A percentile compares a stretch with the other conserved stretches of the same genome.
Evolutionary conservation across 2,888 invertebrate genomes (phyloP).

Genomic region (Tenthredo mesomela): DNA sequence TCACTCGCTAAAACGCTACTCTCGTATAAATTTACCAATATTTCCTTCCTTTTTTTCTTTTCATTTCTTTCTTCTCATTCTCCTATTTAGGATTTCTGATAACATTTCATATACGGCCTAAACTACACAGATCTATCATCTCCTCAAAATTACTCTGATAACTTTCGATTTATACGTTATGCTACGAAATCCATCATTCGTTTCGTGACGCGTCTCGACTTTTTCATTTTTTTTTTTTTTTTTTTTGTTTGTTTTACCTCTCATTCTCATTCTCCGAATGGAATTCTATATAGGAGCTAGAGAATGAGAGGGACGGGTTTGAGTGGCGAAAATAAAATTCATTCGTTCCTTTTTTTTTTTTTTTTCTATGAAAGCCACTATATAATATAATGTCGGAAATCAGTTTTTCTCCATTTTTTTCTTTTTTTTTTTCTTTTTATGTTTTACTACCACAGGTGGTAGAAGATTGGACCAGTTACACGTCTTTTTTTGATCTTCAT

Average conservation of each 20-base stretch:
- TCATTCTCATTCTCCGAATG: neutral
- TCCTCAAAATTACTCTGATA: neutral
- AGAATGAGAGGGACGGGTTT: neutral
- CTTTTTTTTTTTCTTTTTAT: neutral
- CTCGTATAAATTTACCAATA: neutral
- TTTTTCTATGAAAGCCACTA: neutral
- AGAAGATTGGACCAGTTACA: conserved; percentile 22
- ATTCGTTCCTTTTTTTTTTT: neutral
- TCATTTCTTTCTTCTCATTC: neutral
- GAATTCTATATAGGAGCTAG: neutral
- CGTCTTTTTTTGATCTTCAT: neutral
- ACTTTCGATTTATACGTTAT: neutral
- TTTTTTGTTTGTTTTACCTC: neutral
- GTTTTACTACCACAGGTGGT: neutral
- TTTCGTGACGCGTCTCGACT: conserved; percentile 19
- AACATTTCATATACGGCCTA: neutral
- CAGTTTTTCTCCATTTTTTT: neutral
- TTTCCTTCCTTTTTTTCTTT: neutral
- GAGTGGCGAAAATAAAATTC: neutral
- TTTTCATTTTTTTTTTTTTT: neutral
- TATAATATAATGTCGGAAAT: neutral
- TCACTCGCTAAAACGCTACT: neutral
- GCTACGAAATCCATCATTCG: conserved; percentile 34
- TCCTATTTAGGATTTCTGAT: neutral
- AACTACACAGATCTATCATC: neutral